Percentiles rank a stretch among this genome's conserved stretches.
These are phyloP conservation scores for Meiosimyza platycephala DNA, from an alignment of 2,888 invertebrate genomes.

Conservation along the genomic window DNA sequence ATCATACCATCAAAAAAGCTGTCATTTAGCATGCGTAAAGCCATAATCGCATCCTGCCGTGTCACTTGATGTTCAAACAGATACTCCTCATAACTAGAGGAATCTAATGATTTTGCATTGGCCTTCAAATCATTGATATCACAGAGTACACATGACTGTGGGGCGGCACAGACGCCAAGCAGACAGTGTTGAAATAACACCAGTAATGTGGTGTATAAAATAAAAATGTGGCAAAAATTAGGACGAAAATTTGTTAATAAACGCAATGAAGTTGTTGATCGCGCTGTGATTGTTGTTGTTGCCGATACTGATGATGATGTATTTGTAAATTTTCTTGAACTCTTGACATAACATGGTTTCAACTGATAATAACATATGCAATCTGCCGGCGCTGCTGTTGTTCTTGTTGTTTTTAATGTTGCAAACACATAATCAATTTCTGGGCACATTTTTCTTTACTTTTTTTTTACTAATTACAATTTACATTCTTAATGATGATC, in stretches of 20 bases:
- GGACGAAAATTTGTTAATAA: not conserved
- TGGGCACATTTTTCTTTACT: slow-evolving; percentile 37
- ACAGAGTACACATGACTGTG: slow-evolving; percentile 60
- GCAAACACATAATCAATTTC: slow-evolving; percentile 28
- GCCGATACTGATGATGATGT: slow-evolving; percentile 15
- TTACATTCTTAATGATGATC: slow-evolving; percentile 33
- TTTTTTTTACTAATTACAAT: slow-evolving; percentile 20
- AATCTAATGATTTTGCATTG: slow-evolving; percentile 45
- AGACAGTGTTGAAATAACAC: slow-evolving; percentile 32
- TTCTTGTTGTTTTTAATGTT: slow-evolving; percentile 29
- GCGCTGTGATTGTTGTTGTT: slow-evolving; percentile 13
- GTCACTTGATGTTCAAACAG: slow-evolving; percentile 65
- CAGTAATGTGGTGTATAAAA: slow-evolving; percentile 31
- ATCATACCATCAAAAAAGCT: slow-evolving; percentile 58
- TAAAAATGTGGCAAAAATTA: slow-evolving; percentile 30
- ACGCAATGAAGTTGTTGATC: slow-evolving; percentile 10
- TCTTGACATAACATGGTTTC: slow-evolving; percentile 19
- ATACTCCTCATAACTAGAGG: slow-evolving; percentile 59
- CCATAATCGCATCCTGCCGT: slow-evolving; percentile 60
- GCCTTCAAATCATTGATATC: slow-evolving; percentile 56
- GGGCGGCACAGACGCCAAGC: slow-evolving; percentile 47
- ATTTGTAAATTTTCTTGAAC: slow-evolving; percentile 24
- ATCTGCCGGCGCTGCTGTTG: slow-evolving; percentile 19
- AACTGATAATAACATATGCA: slow-evolving; percentile 27
- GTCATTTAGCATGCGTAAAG: slow-evolving; percentile 57